Evolutionary conservation across 2,797 vertebrate species (phyloP), one percentile per base, ranked within the genome.

Genomic region (Chaetodon trifasciatus): DNA sequence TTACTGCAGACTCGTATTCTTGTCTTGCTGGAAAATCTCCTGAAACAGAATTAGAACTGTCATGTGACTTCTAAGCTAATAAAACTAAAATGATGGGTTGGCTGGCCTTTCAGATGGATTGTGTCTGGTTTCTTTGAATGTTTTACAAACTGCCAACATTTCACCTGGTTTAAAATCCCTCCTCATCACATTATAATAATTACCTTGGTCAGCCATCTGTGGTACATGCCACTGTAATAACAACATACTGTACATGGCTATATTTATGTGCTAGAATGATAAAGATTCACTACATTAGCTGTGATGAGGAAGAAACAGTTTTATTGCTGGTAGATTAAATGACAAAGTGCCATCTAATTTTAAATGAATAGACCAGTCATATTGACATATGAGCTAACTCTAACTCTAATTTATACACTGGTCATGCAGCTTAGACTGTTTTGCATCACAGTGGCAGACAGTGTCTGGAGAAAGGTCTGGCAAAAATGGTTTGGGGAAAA

Each of bases 361-460:
- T 35, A 42, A 40, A 73, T 61, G 5, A 35, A 72, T 52, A 61
- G n/a, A 61, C n/a, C 8, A 40, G 46, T 68, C 12, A 28, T 42
- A 16, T 17, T 44, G 19, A 42, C 12, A 39, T 8, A 23, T 16
- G 52, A 32, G 28, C 28, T 32, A 32, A 32, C 28, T 74, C 23
- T 40, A 63, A 40, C 32, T 16, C 58, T 76, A 23, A 78, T 83
- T 81, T 62, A 71, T 70, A 74, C 1, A 40, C 74, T 13, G 53
- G 63, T 65, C 72, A 77, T 73, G 74, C 80, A 83, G 73, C 72
- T 47, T 12, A 1, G 74, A 44, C 40, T 47, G 37, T 15, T 32
- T 70, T 80, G 74, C 65, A 35, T 82, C 42, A 60, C 39, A 21
- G 21, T 47, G 62, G 55, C 71, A 88, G 81, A 84, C 66, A 40